phyloP scores from a whole-genome alignment of 2,888 invertebrate species.

The Scaptomyza polygonia region DNA sequence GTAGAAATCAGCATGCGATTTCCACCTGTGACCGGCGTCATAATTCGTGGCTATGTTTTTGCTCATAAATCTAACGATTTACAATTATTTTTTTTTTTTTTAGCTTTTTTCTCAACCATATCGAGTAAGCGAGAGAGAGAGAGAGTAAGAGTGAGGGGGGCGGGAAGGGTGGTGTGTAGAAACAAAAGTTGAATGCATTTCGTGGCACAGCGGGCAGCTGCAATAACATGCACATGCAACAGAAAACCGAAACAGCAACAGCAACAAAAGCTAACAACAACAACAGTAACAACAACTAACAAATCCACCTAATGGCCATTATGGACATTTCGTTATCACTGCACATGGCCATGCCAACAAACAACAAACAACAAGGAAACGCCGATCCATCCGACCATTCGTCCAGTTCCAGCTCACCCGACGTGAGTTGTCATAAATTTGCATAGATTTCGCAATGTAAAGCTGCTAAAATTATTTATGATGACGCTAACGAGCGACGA shows the following conservation, averaged over 20 bases:
- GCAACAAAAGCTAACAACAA: constrained; percentile 38
- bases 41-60: constrained; percentile 78
- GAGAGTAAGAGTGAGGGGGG: constrained; percentile 1
- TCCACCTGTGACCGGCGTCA: constrained; percentile 79
- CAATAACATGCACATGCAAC: constrained; percentile 65
- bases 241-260: constrained; percentile 27
- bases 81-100: constrained; percentile 65
- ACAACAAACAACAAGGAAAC: constrained; percentile 63
- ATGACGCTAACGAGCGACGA: constrained; percentile 81
- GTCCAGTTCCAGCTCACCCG: constrained; percentile 10
- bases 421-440: constrained; percentile 68
- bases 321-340: constrained; percentile 75
- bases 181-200: constrained; percentile 63
- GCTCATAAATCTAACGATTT: constrained; percentile 79
- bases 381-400: constrained; percentile 26
- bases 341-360: constrained; percentile 23
- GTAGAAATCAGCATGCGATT: constrained; percentile 78
- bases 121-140: background rate
- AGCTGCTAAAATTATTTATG: constrained; percentile 79
- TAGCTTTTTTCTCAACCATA: constrained; percentile 17
- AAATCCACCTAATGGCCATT: constrained; percentile 75
- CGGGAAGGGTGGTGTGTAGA: constrained; percentile 13
- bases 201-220: constrained; percentile 75
- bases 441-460: constrained; percentile 72
- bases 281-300: constrained; percentile 5